phyloP scores from a whole-genome alignment of 2,797 vertebrate species.

The Octomys mimax region DNA sequence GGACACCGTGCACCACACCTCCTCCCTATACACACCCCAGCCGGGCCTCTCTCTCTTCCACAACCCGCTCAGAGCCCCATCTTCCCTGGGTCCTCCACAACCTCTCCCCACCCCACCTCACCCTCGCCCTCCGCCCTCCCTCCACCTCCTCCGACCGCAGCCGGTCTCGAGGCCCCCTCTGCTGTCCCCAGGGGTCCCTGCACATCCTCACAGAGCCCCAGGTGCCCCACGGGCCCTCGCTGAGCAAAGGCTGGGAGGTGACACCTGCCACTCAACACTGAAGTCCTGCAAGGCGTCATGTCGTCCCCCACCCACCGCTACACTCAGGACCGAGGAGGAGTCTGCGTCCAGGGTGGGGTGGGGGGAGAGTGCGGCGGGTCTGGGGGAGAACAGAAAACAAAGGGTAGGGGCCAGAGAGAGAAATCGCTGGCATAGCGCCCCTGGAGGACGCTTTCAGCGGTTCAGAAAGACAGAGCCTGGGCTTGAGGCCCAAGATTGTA shows the following conservation, averaged over 20 bases:
- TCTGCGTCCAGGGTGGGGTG: background rate
- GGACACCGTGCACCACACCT: background rate
- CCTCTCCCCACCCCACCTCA: background rate
- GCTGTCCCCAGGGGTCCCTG: conserved; percentile 62
- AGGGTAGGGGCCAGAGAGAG: background rate
- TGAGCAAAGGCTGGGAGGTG: background rate
- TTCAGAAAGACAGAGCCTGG: background rate
- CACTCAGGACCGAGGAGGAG: background rate
- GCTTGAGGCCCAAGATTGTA: background rate
- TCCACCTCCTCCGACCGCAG: background rate
- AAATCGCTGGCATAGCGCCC: background rate
- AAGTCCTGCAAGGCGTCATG: accelerated
- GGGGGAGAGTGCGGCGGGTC: background rate
- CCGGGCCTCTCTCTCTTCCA: background rate
- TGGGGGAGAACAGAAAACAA: background rate
- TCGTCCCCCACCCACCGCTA: too few relatives aligned
- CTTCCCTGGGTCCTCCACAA: background rate
- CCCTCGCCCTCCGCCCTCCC: background rate
- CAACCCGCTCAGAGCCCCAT: accelerated
- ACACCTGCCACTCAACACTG: too few relatives aligned
- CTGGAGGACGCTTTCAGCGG: background rate
- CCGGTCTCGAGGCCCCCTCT: conserved; percentile 80
- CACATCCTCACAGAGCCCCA: background rate
- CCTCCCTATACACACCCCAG: background rate
- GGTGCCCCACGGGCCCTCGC: background rate